Evolutionary conservation across 1,140 invertebrate genomes (phyloP).

Genomic region (Drosophila bocki): DNA sequence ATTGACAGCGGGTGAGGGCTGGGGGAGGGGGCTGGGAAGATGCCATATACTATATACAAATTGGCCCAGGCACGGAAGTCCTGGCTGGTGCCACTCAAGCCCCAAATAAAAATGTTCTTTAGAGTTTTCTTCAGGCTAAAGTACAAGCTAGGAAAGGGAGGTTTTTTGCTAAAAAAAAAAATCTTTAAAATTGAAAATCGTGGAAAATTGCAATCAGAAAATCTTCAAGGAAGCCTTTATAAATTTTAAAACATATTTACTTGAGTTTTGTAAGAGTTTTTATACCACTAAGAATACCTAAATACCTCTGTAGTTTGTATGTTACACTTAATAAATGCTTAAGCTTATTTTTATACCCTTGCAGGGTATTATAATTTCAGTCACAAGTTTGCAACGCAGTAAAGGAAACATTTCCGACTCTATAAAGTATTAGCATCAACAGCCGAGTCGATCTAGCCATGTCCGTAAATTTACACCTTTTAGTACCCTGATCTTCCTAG

Average conservation of each 20-base stretch:
- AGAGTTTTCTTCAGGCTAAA: not conserved
- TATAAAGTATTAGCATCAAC: too few relatives aligned
- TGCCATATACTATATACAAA: conserved; percentile 11
- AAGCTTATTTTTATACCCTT: not conserved
- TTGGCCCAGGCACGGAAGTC: conserved; percentile 33
- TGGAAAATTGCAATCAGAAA: not conserved
- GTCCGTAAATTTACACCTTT: too few relatives aligned
- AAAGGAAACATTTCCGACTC: too few relatives aligned
- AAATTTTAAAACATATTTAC: not conserved
- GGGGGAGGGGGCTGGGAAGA: not conserved
- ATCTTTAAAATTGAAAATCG: too few relatives aligned
- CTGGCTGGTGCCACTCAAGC: not conserved
- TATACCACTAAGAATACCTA: too few relatives aligned
- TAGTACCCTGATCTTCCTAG: rapidly evolving
- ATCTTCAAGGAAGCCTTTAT: not conserved
- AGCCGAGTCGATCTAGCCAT: too few relatives aligned
- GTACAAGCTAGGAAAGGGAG: not conserved
- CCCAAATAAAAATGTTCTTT: not conserved
- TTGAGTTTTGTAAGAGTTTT: not conserved
- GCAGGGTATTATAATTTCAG: too few relatives aligned
- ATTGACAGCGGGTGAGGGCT: conserved; percentile 54
- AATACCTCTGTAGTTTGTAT: not conserved
- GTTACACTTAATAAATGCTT: not conserved
- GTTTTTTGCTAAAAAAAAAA: too few relatives aligned
- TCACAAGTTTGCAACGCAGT: too few relatives aligned